Evolutionary conservation across 2,113 vertebrate species (phyloP).

Genomic region (Ciconia maguari): DNA sequence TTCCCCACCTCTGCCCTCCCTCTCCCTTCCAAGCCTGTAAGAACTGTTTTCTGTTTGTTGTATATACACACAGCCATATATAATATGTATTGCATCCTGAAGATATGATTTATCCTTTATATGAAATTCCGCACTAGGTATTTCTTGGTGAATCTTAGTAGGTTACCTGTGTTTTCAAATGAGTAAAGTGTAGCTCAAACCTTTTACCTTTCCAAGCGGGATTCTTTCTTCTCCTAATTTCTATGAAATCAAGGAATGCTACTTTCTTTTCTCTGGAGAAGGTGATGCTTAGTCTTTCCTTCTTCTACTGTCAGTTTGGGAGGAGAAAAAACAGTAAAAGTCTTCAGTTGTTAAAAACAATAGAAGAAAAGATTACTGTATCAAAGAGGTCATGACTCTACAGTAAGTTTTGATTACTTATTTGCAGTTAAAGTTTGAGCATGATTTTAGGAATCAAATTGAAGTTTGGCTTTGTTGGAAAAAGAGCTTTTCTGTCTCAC

Average conservation of each 20-base stretch:
- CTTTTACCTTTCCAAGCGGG: not conserved
- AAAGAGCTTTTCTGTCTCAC: not conserved
- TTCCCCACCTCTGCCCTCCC: not conserved
- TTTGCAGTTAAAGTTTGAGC: not conserved
- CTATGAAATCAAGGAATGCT: not conserved
- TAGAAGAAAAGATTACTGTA: not conserved
- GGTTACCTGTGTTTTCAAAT: not conserved
- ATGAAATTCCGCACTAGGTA: not conserved
- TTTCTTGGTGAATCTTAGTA: not conserved
- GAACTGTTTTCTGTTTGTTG: not conserved
- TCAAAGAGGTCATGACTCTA: not conserved
- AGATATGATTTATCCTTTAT: not conserved
- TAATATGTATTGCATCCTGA: not conserved
- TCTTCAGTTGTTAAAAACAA: not conserved
- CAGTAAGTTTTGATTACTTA: not conserved
- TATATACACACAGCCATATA: rapidly evolving
- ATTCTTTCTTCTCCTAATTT: not conserved
- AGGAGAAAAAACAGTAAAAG: not conserved
- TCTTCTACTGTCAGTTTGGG: not conserved
- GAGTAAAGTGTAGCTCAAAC: not conserved
- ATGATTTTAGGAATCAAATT: not conserved
- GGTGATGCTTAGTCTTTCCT: not conserved
- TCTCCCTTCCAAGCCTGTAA: not conserved
- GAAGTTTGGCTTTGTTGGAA: not conserved
- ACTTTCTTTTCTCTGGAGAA: not conserved